Conservation (phyloP, 2,888 invertebrate species). For the Agrilus biguttatus region DNA sequence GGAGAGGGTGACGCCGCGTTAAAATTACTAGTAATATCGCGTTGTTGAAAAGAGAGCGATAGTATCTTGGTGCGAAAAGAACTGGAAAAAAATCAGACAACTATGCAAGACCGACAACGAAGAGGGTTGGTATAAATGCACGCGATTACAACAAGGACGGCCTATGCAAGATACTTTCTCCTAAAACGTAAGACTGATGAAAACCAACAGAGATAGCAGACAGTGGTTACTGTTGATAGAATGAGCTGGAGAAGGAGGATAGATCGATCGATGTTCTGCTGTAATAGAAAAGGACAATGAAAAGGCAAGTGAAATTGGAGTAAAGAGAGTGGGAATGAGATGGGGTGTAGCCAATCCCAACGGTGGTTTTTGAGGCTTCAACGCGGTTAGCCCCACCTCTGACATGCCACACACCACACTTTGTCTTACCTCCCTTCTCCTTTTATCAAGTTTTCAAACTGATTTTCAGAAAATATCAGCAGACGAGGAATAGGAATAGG, state of each 20-base stretch:
- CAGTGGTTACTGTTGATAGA: neutral
- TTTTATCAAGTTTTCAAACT: neutral
- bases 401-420: constrained; percentile 30
- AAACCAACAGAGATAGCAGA: neutral
- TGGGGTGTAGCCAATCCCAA: constrained; percentile 29
- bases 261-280: constrained; percentile 2
- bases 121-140: neutral
- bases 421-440: constrained; percentile 18
- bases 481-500: too few species aligned
- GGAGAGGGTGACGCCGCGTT: too few species aligned
- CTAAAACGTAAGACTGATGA: neutral
- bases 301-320: constrained; percentile 3
- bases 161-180: neutral
- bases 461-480: too few species aligned
- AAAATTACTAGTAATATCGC: constrained; percentile 1
- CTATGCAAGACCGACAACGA: constrained; percentile 7
- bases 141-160: constrained; percentile 1
- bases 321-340: constrained; percentile 5
- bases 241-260: constrained; percentile 3
- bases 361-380: constrained; percentile 36
- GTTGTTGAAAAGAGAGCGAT: constrained; percentile 14
- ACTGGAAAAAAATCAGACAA: constrained; percentile 26
- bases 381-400: constrained; percentile 35
- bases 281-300: constrained; percentile 4
- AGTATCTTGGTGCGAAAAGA: constrained; percentile 21